Evolutionary conservation across 2,113 vertebrate genomes (phyloP).

Genomic region (Eublepharis macularius): DNA sequence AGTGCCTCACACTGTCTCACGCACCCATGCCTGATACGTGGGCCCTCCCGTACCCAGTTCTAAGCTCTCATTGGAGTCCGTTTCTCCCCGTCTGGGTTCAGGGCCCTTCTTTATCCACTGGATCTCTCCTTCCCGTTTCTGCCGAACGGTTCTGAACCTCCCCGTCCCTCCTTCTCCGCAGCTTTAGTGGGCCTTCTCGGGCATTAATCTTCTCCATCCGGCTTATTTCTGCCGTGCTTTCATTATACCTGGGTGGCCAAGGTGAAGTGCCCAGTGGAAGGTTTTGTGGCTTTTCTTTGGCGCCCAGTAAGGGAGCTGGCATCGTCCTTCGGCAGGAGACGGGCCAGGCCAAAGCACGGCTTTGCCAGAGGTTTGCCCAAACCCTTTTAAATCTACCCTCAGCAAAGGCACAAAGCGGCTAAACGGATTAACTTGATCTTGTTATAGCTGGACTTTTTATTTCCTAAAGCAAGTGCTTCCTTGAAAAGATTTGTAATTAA

Average conservation of each 20-base stretch:
- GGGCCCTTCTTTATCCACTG: background rate
- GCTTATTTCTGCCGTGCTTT: background rate
- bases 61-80: too few relatives aligned
- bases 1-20: too few relatives aligned
- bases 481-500: background rate
- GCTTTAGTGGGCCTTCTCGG: background rate
- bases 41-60: background rate
- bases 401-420: background rate
- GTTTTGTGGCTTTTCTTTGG: background rate
- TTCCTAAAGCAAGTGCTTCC: background rate
- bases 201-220: background rate
- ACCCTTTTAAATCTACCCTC: background rate
- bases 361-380: too few relatives aligned
- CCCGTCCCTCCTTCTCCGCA: too few relatives aligned
- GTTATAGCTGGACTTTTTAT: background rate
- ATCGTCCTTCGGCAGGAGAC: background rate
- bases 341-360: rapidly evolving
- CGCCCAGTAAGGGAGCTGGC: background rate
- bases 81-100: background rate
- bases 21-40: too few relatives aligned
- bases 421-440: slow-evolving; percentile 6
- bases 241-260: background rate
- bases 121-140: background rate
- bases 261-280: background rate
- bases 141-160: too few relatives aligned